Base-by-base conservation (phyloP, 1,140 invertebrate species). In the Bombus fervidus region DNA sequence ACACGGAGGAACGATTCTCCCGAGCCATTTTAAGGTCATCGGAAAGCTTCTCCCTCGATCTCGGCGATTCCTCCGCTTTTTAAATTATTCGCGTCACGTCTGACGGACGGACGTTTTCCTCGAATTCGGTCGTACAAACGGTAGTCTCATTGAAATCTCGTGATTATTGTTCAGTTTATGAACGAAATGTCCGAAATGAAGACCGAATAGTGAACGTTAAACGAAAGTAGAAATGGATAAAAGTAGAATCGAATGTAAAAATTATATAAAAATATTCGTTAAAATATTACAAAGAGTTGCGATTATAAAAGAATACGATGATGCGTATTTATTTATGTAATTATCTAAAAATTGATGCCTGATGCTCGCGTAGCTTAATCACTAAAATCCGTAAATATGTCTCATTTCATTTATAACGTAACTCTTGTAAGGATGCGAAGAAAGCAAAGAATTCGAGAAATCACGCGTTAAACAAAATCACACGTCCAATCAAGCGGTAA, bases 11-110 rank as follows among this genome's bases (percentile, higher is more conserved):
- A 72, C 47, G 47, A n/a, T 81, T n/a, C 68, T 57, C 37, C 10
- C 1, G 13, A 43, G 13, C 69, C 28, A 73, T 81, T 72, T 59
- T 73, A 62, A 62, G 22, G 57, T 57, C 71, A 74, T 47, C n/a
- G 69, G 57, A 8, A 74, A 43, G 53, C 15, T 62, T 39, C 39
- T 73, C n/a, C 37, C 39, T 34, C 22, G 47, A 64, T 41, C 71
- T 73, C 22, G 1, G n/a, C 69, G 37, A 62, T 73, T 43, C 47
- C n/a, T 13, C 28, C 59, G n/a, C 37, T 82, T 62, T 47, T 64
- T 43, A 41, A 74, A 82, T 82, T 82, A 74, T 74, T 82, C 31
- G 39, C 25, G 13, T 71, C 34, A 25, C 34, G 71, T 71, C 71
- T 31, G 34, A 66, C 13, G 2, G 13, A n/a, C 22, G 3, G 64